Percentiles rank a stretch among this genome's conserved stretches.
Evolutionary conservation across 2,113 vertebrate species (phyloP).

Genomic region (Gnathonemus echidnorhynchus): DNA sequence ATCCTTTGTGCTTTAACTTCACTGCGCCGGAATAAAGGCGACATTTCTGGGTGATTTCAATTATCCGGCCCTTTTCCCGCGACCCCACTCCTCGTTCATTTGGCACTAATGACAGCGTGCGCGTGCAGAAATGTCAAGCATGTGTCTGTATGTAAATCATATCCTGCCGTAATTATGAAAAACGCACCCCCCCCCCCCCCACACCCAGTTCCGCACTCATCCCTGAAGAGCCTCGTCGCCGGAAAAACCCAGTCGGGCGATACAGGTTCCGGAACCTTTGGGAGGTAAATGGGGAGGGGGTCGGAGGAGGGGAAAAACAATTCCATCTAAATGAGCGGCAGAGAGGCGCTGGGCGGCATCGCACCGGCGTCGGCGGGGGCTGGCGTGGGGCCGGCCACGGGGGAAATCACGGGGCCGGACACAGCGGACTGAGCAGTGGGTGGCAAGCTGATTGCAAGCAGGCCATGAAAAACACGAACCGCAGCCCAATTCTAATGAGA

Average conservation of each 20-base stretch:
- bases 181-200: slow-evolving; percentile 27
- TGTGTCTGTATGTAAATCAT: slow-evolving; percentile 42
- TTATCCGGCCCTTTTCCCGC: slow-evolving; percentile 20
- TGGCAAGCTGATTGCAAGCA: background rate
- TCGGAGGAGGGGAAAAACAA: background rate
- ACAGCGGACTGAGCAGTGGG: background rate
- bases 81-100: slow-evolving; percentile 17
- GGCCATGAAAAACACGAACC: background rate
- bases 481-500: background rate
- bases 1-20: slow-evolving; percentile 11
- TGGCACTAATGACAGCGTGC: slow-evolving; percentile 30
- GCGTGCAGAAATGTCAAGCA: slow-evolving; percentile 52
- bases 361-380: background rate
- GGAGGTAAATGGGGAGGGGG: background rate
- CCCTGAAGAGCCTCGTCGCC: slow-evolving; percentile 42
- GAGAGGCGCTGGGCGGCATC: background rate
- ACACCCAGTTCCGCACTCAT: slow-evolving; percentile 17
- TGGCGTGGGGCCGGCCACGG: background rate
- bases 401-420: slow-evolving; percentile 10
- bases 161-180: slow-evolving; percentile 49
- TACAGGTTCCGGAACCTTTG: background rate
- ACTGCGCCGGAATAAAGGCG: slow-evolving; percentile 1
- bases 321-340: background rate
- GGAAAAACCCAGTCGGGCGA: slow-evolving; percentile 24
- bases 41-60: slow-evolving; percentile 24